phyloP scores from a whole-genome alignment of 2,888 invertebrate genomes.

The Dasypolia templi region DNA sequence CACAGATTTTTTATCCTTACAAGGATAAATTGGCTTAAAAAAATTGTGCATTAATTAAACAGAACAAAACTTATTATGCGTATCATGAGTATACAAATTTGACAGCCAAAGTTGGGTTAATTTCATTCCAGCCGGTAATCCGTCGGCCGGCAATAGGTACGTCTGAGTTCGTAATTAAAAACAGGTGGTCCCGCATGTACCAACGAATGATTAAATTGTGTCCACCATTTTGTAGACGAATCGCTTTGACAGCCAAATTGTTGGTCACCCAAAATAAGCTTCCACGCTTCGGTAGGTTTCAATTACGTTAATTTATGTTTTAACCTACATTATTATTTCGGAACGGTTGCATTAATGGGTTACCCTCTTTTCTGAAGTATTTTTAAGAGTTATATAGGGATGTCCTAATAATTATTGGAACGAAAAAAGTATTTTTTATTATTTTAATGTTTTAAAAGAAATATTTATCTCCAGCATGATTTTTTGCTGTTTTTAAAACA shows the following conservation, averaged over 20 bases:
- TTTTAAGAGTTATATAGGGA: constrained; percentile 19
- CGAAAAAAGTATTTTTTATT: no score
- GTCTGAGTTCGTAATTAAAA: constrained; percentile 75
- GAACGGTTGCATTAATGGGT: constrained; percentile 43
- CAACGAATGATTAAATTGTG: constrained; percentile 60
- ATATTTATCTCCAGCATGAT: neutral
- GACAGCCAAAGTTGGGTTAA: constrained; percentile 66
- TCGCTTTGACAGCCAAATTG: constrained; percentile 56
- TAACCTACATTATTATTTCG: constrained; percentile 50
- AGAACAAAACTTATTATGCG: constrained; percentile 38
- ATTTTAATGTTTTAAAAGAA: neutral
- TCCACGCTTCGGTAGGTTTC: constrained; percentile 44
- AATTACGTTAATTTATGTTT: constrained; percentile 50
- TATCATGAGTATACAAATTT: constrained; percentile 67
- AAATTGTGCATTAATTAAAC: constrained; percentile 47
- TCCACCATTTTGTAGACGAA: constrained; percentile 62
- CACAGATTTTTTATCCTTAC: no score
- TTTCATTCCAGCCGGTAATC: constrained; percentile 69
- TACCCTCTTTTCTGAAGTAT: constrained; percentile 38
- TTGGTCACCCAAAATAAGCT: constrained; percentile 50
- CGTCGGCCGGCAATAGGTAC: constrained; percentile 61
- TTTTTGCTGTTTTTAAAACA: neutral
- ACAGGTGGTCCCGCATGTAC: constrained; percentile 69
- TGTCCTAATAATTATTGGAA: constrained; percentile 13
- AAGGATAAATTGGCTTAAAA: no score